Evolutionary conservation across 2,888 invertebrate species (phyloP).

Genomic region (Heteropelma amictum): DNA sequence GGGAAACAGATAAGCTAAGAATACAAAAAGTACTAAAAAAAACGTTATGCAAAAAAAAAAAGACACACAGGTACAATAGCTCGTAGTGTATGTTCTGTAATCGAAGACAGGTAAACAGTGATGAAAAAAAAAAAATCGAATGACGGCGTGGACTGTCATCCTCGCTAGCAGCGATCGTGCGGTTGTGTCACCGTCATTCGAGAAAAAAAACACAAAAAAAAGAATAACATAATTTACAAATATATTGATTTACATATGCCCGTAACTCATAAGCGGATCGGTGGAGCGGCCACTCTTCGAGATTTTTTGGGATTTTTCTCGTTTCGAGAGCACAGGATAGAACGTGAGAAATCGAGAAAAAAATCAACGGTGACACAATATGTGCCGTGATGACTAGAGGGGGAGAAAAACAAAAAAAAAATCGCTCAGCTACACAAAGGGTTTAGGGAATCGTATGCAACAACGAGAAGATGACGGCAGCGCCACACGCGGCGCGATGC

Average conservation of each 20-base stretch:
- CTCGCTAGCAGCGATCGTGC: slow-evolving; percentile 5
- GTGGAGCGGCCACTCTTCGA: slow-evolving; percentile 65
- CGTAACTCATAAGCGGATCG: slow-evolving; percentile 77
- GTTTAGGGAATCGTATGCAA: slow-evolving; percentile 18
- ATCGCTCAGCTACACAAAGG: neutral
- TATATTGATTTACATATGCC: slow-evolving; percentile 79
- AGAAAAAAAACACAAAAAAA: slow-evolving; percentile 64
- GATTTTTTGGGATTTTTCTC: slow-evolving; percentile 27
- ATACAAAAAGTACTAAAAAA: slow-evolving; percentile 51
- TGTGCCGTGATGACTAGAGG: no score
- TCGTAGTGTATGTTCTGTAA: slow-evolving; percentile 78
- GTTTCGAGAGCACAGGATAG: slow-evolving; percentile 5
- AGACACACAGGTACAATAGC: slow-evolving; percentile 75
- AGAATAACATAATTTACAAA: slow-evolving; percentile 77
- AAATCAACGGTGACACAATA: no score
- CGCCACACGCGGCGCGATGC: neutral
- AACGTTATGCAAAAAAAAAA: slow-evolving; percentile 58
- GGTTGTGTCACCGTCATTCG: slow-evolving; percentile 30
- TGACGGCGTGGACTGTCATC: slow-evolving; percentile 1
- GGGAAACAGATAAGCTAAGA: slow-evolving; percentile 49
- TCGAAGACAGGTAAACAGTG: slow-evolving; percentile 74
- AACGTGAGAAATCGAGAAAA: slow-evolving; percentile 3
- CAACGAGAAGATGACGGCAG: slow-evolving; percentile 8
- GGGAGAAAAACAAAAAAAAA: neutral
- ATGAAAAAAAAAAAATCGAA: slow-evolving; percentile 53